Conservation (phyloP, 2,113 vertebrate species). For the Prunella himalayana region DNA sequence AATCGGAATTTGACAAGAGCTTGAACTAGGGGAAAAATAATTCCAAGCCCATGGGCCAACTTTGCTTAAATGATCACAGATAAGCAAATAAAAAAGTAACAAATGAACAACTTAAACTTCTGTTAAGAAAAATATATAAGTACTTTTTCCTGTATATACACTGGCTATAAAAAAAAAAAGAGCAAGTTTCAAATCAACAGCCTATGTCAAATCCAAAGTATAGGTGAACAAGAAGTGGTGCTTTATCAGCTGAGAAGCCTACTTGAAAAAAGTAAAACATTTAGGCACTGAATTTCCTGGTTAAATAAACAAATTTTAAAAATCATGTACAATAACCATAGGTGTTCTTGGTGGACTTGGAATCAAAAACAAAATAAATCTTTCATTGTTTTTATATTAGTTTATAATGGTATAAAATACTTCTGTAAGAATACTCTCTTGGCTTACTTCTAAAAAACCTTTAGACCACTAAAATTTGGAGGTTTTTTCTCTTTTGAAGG, state of each 20-base stretch:
- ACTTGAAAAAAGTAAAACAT: not conserved
- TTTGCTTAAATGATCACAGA: not conserved
- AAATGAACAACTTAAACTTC: not conserved
- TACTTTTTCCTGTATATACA: not conserved
- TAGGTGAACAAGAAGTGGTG: fast-evolving
- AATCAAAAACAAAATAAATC: not conserved
- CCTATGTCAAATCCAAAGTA: not conserved
- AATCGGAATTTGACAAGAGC: not conserved
- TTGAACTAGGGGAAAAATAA: not conserved
- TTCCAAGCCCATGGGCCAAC: not conserved
- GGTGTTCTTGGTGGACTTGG: not conserved
- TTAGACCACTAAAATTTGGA: not conserved
- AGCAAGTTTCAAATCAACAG: not conserved
- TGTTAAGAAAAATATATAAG: not conserved
- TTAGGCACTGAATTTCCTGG: not conserved
- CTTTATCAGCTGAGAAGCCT: not conserved
- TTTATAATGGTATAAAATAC: not conserved
- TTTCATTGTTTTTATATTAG: not conserved
- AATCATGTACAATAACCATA: not conserved
- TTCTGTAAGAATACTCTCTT: not conserved
- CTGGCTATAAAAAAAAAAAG: not conserved
- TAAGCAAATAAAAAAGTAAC: not conserved
- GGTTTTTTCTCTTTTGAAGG: not conserved
- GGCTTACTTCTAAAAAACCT: not conserved
- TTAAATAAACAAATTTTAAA: not conserved